Evolutionary conservation across 2,888 invertebrate genomes (phyloP), one percentile per base, ranked within the genome.

Genomic region (Gandaritis pyraliata): DNA sequence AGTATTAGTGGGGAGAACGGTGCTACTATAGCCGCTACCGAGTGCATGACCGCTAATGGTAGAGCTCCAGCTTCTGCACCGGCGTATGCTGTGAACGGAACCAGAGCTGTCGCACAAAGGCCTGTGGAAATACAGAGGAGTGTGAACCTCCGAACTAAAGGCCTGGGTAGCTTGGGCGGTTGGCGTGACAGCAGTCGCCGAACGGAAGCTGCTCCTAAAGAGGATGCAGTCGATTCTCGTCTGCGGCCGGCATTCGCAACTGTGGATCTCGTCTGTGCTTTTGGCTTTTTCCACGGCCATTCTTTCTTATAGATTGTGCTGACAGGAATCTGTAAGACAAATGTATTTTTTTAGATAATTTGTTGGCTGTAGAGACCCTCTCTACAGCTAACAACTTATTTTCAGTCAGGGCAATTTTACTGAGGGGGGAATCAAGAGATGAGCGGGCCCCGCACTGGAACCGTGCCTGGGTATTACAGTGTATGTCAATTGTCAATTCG

Each of bases 201-300:
- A 10, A 96, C 96, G 0, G 96, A 96, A 0, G 95, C 95, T 0
- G 96, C 95, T 1, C 96, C 96, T 33, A 96, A 95, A 0, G 95
- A 95, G 51, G 95, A 95, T 29, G 95, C 94, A 56, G 95, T 93
- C 0, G 96, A 96, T 74, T 96, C 96, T 13, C 95, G 90, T 2
- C 95, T 91, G 3, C 94, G 89, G 7, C 82, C 79, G 1, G 78
- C 75, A 11, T 73, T 70, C 6, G 72, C 70, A 8, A 68, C 73
- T 1, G 78, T 65, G 2, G 77, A 72, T 55, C 83, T 76, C 11
- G 73, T 71, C 0, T 84, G 81, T 13, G 77, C 73, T 69, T 86
- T 88, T 56, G 82, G 80, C 65, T 90, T 89, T 72, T 76, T 86
- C 92, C 92, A 92, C 46, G 88, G 87, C 91, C 91, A 92, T 82